Evolutionary conservation across 2,113 vertebrate genomes (phyloP).

Genomic region (Platycercus adscitus): DNA sequence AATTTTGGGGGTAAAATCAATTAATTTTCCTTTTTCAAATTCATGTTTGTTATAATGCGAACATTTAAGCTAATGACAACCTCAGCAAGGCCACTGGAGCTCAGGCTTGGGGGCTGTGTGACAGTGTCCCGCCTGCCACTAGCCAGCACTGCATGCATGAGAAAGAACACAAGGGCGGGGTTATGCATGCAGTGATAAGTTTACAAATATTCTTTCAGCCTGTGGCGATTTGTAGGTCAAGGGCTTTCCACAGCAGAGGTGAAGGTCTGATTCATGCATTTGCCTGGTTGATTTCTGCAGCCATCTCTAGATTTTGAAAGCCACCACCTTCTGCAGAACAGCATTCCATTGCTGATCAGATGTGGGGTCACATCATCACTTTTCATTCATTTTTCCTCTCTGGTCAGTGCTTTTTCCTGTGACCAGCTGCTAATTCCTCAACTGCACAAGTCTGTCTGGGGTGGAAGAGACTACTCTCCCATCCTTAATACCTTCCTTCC

Average conservation of each 20-base stretch:
- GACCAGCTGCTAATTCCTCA: not conserved
- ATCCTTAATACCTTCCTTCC: not conserved
- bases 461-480: not conserved
- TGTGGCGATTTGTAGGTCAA: not conserved
- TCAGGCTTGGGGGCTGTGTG: not conserved
- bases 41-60: not conserved
- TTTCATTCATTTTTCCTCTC: not conserved
- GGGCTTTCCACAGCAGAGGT: not conserved
- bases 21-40: not conserved
- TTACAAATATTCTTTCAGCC: not conserved
- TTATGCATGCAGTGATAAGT: not conserved
- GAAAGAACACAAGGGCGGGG: not conserved
- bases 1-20: not conserved
- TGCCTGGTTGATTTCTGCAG: not conserved
- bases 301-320: not conserved
- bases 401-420: not conserved
- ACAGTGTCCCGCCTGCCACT: not conserved
- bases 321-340: not conserved
- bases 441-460: fast-evolving
- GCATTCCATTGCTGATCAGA: not conserved
- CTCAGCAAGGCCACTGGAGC: not conserved
- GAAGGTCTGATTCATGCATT: not conserved
- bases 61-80: not conserved
- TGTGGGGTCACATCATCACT: not conserved
- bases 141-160: not conserved